These are phyloP conservation scores for Trichogramma dendrolimi DNA, from an alignment of 2,888 invertebrate genomes.

Conservation along the genomic window DNA sequence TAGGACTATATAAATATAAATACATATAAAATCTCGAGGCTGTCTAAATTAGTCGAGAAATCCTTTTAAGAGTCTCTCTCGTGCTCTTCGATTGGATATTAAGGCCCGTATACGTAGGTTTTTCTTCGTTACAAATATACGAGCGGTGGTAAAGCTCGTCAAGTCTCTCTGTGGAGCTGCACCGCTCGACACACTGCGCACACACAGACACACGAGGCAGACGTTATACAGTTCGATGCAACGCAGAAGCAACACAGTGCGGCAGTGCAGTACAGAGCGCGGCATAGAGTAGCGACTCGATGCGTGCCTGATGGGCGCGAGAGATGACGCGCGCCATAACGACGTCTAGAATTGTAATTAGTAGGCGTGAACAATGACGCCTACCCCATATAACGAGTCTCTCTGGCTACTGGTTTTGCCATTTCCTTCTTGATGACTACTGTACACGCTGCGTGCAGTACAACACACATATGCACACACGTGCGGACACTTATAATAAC, in stretches of 20 bases:
- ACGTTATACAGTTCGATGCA: too few relatives aligned
- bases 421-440: too few relatives aligned
- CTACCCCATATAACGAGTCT: constrained; percentile 40
- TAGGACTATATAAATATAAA: too few relatives aligned
- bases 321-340: constrained; percentile 34
- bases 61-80: constrained; percentile 7
- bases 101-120: constrained; percentile 38
- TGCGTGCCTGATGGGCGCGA: constrained; percentile 5
- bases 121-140: constrained; percentile 40
- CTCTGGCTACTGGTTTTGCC: too few relatives aligned
- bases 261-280: too few relatives aligned
- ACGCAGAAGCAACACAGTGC: too few relatives aligned
- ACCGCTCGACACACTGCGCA: too few relatives aligned
- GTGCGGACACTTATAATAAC: too few relatives aligned
- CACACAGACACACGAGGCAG: too few relatives aligned
- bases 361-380: constrained; percentile 50
- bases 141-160: neutral
- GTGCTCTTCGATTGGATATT: constrained; percentile 46
- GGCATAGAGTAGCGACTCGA: neutral
- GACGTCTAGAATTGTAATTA: constrained; percentile 50
- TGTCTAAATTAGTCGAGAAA: constrained; percentile 20
- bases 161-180: too few relatives aligned
- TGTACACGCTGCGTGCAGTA: too few relatives aligned
- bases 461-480: too few relatives aligned
- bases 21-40: constrained; percentile 18